These are phyloP conservation scores for Thelaira solivaga DNA, from an alignment of 2,888 invertebrate species.

Conservation along the genomic window DNA sequence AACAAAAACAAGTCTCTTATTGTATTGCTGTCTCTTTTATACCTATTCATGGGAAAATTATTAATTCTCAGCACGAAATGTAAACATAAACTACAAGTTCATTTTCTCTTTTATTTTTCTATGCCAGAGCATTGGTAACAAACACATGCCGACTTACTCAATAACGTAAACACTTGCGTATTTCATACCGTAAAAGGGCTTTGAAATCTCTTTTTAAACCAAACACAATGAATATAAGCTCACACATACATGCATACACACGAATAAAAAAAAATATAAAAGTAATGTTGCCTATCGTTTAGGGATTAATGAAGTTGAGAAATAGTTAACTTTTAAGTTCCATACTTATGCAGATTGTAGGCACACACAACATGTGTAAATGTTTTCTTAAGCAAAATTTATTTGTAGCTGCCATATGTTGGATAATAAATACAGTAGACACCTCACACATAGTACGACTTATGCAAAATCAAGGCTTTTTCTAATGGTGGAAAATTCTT, in stretches of 20 bases:
- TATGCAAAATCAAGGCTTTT: too few species aligned
- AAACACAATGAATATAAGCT: too few species aligned
- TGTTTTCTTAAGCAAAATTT: too few species aligned
- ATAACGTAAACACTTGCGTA: conserved; percentile 7
- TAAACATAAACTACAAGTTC: conserved; percentile 39
- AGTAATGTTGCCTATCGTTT: too few species aligned
- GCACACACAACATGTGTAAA: too few species aligned
- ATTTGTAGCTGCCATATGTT: too few species aligned
- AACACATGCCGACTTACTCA: neutral
- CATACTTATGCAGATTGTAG: conserved; percentile 1
- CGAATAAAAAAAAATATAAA: too few species aligned
- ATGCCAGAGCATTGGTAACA: neutral
- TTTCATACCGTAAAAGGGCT: conserved; percentile 45
- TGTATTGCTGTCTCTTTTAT: neutral
- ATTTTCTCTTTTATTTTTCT: neutral
- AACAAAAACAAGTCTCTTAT: conserved; percentile 1
- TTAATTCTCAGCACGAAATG: conserved; percentile 37
- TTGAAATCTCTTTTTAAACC: conserved; percentile 24
- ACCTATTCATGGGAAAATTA: conserved; percentile 9
- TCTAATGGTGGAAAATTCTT: too few species aligned
- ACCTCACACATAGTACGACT: too few species aligned
- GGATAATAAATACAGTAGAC: too few species aligned
- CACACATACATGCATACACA: too few species aligned
- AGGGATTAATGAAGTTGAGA: neutral
- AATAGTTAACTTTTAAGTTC: neutral